Percentiles rank a stretch among this genome's conserved stretches.
These are phyloP conservation scores for Eupithecia abbreviata DNA, from an alignment of 2,888 invertebrate genomes.

Conservation along the genomic window DNA sequence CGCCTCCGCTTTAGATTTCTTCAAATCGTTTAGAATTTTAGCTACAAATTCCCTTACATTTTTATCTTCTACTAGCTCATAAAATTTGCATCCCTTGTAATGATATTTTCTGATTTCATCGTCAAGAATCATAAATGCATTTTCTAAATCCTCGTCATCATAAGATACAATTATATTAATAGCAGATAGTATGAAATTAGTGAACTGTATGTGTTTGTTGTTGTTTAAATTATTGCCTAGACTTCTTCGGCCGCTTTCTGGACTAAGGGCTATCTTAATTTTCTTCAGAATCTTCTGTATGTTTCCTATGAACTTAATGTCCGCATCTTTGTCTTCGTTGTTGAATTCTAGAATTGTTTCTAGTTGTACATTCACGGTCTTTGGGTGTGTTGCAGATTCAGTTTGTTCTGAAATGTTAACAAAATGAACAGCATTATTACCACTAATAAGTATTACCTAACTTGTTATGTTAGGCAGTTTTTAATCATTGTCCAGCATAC, in stretches of 20 bases:
- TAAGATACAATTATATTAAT: conserved; percentile 49
- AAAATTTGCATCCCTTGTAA: conserved; percentile 53
- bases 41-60: conserved; percentile 48
- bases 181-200: conserved; percentile 55
- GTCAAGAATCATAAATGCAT: conserved; percentile 47
- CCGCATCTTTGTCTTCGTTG: conserved; percentile 48
- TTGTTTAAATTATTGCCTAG: not conserved
- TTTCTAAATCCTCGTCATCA: conserved; percentile 55
- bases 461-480: no score
- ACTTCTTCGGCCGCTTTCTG: conserved; percentile 22
- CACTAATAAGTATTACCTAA: not conserved
- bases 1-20: conserved; percentile 43
- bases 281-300: conserved; percentile 53
- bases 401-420: conserved; percentile 37
- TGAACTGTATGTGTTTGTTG: conserved; percentile 41
- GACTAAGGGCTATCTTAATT: conserved; percentile 49
- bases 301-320: conserved; percentile 54
- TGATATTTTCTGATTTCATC: conserved; percentile 56
- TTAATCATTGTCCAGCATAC: no score
- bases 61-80: conserved; percentile 50
- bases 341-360: conserved; percentile 65
- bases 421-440: not conserved
- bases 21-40: conserved; percentile 46
- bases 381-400: conserved; percentile 41
- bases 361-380: conserved; percentile 60